Percentiles rank a stretch among this genome's conserved stretches.
Conservation (phyloP, 2,797 vertebrate genomes). For the Mallotus villosus region DNA sequence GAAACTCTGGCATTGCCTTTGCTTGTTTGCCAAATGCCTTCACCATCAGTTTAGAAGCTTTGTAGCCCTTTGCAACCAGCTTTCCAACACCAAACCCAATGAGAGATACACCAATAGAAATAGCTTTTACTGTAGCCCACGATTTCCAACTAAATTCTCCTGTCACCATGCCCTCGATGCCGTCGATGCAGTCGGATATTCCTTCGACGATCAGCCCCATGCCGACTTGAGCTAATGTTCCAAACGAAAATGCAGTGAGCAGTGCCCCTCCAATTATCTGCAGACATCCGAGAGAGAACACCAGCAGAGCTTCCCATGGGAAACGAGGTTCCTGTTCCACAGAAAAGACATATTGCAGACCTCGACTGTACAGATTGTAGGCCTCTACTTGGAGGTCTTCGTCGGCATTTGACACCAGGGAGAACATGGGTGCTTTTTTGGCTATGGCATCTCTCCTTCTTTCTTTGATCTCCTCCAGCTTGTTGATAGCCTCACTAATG, state of each 20-base stretch:
- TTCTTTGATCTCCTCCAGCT: too few relatives aligned
- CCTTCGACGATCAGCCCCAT: slow-evolving; percentile 38
- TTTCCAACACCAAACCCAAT: slow-evolving; percentile 1
- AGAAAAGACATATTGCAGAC: slow-evolving; percentile 16
- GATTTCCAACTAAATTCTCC: slow-evolving; percentile 39
- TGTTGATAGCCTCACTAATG: too few relatives aligned
- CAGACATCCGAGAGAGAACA: slow-evolving; percentile 28
- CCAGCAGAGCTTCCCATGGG: slow-evolving; percentile 29
- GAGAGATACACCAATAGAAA: slow-evolving; percentile 42
- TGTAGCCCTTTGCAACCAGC: too few relatives aligned
- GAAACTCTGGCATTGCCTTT: too few relatives aligned
- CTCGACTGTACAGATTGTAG: too few relatives aligned
- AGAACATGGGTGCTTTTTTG: too few relatives aligned
- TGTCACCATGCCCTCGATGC: slow-evolving; percentile 35
- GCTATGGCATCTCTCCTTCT: too few relatives aligned
- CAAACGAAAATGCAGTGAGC: slow-evolving; percentile 31
- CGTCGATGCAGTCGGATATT: slow-evolving; percentile 38
- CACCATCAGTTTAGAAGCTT: too few relatives aligned
- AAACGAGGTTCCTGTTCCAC: slow-evolving; percentile 44
- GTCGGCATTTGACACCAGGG: too few relatives aligned
- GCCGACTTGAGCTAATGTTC: slow-evolving; percentile 33
- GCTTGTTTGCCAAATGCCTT: too few relatives aligned
- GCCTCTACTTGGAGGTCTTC: too few relatives aligned
- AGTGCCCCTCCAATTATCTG: slow-evolving; percentile 40
- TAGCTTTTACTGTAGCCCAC: slow-evolving; percentile 47